Conservation (phyloP, 2,113 vertebrate genomes). For the Macroglossus sobrinus region DNA sequence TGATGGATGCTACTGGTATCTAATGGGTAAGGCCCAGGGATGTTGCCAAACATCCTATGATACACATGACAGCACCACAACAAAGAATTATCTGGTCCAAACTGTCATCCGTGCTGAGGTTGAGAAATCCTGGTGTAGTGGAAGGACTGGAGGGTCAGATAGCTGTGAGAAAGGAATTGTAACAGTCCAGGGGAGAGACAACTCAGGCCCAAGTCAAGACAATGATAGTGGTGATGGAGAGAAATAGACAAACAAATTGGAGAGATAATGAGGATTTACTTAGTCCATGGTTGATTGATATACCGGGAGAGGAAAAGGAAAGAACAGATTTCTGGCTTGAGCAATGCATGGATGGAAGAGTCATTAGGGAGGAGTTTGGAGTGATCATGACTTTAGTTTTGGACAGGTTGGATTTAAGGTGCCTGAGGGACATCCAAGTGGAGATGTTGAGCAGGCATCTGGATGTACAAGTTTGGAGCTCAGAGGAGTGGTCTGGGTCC, state of each 20-base stretch:
- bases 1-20: not conserved
- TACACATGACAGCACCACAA: not conserved
- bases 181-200: not conserved
- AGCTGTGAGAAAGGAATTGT: not conserved
- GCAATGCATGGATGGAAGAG: constrained; percentile 36
- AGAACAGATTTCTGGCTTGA: constrained; percentile 52
- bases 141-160: not conserved
- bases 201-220: not conserved
- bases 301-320: not conserved
- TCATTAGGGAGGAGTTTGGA: constrained; percentile 52
- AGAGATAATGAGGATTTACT: not conserved
- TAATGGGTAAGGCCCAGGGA: not conserved
- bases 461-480: not conserved
- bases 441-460: constrained; percentile 52
- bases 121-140: not conserved
- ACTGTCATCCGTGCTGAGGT: not conserved
- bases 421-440: constrained; percentile 11
- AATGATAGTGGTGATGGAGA: not conserved
- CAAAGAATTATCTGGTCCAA: not conserved
- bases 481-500: not conserved
- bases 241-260: not conserved
- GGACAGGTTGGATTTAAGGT: constrained; percentile 49
- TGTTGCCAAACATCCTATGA: not conserved
- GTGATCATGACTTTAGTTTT: constrained; percentile 47
- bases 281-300: constrained; percentile 44